Percentiles rank a stretch among this genome's conserved stretches.
Conservation (phyloP, 1,140 invertebrate species). For the Coelopa frigida region DNA sequence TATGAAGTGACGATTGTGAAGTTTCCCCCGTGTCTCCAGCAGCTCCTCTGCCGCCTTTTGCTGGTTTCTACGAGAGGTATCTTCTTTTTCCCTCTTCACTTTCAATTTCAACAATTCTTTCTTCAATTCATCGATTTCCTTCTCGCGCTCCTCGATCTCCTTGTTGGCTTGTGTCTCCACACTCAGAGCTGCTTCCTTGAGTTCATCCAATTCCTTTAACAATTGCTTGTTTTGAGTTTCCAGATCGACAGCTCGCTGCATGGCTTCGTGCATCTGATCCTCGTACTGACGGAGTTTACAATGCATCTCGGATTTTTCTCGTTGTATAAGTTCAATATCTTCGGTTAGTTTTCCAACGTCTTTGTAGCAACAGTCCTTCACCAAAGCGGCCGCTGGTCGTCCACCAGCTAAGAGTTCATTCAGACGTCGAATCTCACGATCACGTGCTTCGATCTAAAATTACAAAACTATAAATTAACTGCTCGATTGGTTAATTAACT, state of each 20-base stretch:
- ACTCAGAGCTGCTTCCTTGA: constrained; percentile 54
- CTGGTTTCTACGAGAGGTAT: background rate
- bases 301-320: constrained; percentile 50
- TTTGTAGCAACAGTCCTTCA: constrained; percentile 52
- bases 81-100: background rate
- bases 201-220: constrained; percentile 54
- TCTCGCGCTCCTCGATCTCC: constrained; percentile 35
- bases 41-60: background rate
- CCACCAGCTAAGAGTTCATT: constrained; percentile 52
- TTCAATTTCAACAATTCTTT: constrained; percentile 11
- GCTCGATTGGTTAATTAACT: background rate
- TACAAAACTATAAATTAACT: constrained; percentile 1
- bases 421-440: constrained; percentile 54
- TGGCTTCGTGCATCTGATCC: constrained; percentile 59
- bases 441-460: constrained; percentile 35
- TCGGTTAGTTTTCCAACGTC: constrained; percentile 42
- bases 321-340: constrained; percentile 49
- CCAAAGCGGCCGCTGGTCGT: constrained; percentile 47
- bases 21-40: background rate
- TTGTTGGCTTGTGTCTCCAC: constrained; percentile 51
- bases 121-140: constrained; percentile 17
- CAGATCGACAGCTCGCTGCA: constrained; percentile 54
- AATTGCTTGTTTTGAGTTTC: constrained; percentile 55
- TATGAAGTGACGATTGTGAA: constrained; percentile 17
- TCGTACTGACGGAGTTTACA: constrained; percentile 52